Evolutionary conservation across 2,888 invertebrate species (phyloP).

Genomic region (Melangyna quadrimaculata): DNA sequence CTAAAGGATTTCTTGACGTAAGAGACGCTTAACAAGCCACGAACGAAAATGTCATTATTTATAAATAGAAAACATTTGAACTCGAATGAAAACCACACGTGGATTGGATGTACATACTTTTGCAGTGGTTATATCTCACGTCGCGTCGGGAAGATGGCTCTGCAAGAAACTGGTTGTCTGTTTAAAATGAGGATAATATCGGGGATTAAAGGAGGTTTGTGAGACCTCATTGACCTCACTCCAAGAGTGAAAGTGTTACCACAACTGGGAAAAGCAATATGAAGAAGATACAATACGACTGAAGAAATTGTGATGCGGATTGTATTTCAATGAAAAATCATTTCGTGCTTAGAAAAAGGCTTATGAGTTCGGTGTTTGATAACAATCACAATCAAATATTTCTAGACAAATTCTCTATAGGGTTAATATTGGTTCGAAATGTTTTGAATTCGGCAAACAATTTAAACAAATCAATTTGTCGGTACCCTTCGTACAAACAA

Average conservation of each 20-base stretch:
- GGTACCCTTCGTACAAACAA: no score
- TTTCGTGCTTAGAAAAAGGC: not conserved
- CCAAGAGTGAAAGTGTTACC: slow-evolving; percentile 4
- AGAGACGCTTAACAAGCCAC: slow-evolving; percentile 8
- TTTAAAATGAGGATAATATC: not conserved
- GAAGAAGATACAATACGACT: not conserved
- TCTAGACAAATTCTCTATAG: not conserved
- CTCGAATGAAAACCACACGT: slow-evolving; percentile 27
- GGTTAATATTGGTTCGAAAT: no score
- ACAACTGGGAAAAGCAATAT: not conserved
- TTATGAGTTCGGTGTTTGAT: not conserved
- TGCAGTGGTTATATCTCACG: not conserved
- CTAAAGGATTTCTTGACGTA: not conserved
- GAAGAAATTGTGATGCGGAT: not conserved
- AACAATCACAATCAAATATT: not conserved
- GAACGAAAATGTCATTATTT: slow-evolving; percentile 49
- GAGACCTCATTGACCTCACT: slow-evolving; percentile 7
- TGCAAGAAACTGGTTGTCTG: not conserved
- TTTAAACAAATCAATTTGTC: no score
- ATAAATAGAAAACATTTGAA: slow-evolving; percentile 41
- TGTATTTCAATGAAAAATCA: not conserved
- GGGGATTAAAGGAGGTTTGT: slow-evolving; percentile 8
- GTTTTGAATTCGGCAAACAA: no score
- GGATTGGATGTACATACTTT: not conserved
- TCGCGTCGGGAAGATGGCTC: not conserved